A percentile compares a stretch with the other conserved stretches of the same genome.
Conservation (phyloP, 2,888 invertebrate genomes). For the Helleia helle region DNA sequence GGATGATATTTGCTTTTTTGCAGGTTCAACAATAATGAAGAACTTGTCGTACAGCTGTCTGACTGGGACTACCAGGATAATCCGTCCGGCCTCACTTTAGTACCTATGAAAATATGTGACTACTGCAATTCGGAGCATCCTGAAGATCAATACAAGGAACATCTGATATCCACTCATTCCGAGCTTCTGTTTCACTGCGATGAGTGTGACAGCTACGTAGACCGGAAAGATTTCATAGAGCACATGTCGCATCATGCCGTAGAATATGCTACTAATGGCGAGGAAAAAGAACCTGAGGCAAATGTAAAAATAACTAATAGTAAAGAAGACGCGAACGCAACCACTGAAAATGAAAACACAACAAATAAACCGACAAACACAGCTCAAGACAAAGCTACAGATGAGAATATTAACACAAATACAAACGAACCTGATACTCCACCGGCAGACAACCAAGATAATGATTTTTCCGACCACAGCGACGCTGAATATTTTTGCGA, state of each 20-base stretch:
- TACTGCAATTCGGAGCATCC: too few relatives aligned
- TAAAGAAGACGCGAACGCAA: conserved; percentile 2
- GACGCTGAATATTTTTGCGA: conserved; percentile 37
- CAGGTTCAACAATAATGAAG: conserved; percentile 26
- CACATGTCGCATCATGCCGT: conserved; percentile 53
- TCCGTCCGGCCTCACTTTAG: background rate
- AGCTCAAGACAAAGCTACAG: background rate
- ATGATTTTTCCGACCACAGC: conserved; percentile 41
- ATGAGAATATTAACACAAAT: background rate
- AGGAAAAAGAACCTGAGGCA: background rate
- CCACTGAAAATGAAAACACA: background rate
- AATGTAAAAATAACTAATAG: conserved; percentile 5
- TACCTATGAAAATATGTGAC: conserved; percentile 24
- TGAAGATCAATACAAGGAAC: conserved; percentile 26
- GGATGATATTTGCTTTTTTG: conserved; percentile 28
- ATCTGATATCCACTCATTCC: conserved; percentile 37
- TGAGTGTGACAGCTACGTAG: conserved; percentile 45
- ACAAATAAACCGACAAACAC: background rate
- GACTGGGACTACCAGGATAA: too few relatives aligned
- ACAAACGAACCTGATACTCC: background rate
- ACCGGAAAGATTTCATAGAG: conserved; percentile 36
- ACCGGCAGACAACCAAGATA: conserved; percentile 9
- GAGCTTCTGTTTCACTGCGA: too few relatives aligned
- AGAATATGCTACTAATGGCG: conserved; percentile 18
- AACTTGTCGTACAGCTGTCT: background rate